These are phyloP conservation scores for Drosophila azteca DNA, from an alignment of 1,140 invertebrate genomes.

Conservation along the genomic window DNA sequence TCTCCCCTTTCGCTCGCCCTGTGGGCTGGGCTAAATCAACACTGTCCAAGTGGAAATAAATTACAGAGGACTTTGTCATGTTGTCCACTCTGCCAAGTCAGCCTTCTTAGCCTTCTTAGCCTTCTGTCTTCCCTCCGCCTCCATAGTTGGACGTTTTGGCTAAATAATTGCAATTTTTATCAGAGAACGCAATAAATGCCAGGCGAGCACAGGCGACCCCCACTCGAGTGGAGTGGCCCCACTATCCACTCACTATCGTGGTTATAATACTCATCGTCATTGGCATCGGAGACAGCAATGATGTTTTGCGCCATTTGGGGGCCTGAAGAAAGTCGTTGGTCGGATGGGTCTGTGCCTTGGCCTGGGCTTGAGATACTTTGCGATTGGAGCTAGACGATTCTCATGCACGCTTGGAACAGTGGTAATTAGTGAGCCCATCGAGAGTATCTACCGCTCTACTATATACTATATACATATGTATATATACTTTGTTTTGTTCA, in stretches of 20 bases:
- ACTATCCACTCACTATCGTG: slow-evolving; percentile 45
- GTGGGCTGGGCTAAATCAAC: slow-evolving; percentile 54
- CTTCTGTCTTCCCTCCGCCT: slow-evolving; percentile 19
- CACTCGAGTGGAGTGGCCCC: slow-evolving; percentile 21
- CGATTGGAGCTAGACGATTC: not conserved
- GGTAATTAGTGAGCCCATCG: no score
- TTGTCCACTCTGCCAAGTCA: slow-evolving; percentile 54
- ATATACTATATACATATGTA: no score
- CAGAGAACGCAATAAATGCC: slow-evolving; percentile 70
- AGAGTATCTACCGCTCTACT: not conserved
- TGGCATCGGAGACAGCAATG: slow-evolving; percentile 41
- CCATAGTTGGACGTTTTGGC: slow-evolving; percentile 49
- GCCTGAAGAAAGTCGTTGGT: slow-evolving; percentile 40
- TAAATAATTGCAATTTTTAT: slow-evolving; percentile 82
- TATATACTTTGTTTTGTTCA: no score
- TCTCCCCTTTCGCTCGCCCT: slow-evolving; percentile 10
- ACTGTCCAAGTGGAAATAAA: slow-evolving; percentile 65
- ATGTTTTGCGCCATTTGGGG: slow-evolving; percentile 12
- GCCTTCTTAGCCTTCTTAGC: slow-evolving; percentile 17
- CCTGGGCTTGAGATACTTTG: slow-evolving; percentile 7
- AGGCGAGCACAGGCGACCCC: slow-evolving; percentile 20
- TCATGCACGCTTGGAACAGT: not conserved
- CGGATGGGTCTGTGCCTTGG: not conserved
- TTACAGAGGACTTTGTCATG: slow-evolving; percentile 78
- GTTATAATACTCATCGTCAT: slow-evolving; percentile 76